Base-by-base conservation (phyloP, 1,140 invertebrate species). In the Eupristina koningsbergeri region DNA sequence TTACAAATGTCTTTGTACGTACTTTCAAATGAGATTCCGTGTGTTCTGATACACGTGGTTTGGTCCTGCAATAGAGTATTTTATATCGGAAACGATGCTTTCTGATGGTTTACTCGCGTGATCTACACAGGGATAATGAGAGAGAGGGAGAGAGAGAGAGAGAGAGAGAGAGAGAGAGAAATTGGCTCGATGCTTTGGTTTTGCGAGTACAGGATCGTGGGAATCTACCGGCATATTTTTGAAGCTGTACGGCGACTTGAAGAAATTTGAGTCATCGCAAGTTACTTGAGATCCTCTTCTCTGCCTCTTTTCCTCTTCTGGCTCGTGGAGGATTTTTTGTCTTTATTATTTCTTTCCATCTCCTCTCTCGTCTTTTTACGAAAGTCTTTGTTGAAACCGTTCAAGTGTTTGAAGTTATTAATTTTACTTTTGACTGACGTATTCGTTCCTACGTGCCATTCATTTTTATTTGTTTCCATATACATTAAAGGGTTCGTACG, bases 221-320 rank as follows among this genome's bases (percentile, higher is more conserved):
- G 83, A 84, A 84, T 74, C 36, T 39, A 47, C 15, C 67, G 63
- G 76, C 50, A 79, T 76, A 83, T 83, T 83, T 78, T 73, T 73
- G 50, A 83, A 64, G 50, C 69, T 34, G 77, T 31, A 58, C 15
- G 75, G 41, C 50, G 26, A 80, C 83, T 84, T 45, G 84, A 80
- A 75, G 79, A 85, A 85, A 85, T 85, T 85, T 81, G 79, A 85
- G 78, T 76, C 79, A 84, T 81, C 74, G 63, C 71, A 29, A n/a
- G 84, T 77, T 74, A 81, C 64, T 85, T 50, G 84, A 85, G 84
- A 84, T 84, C 74, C 8, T 67, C 61, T 31, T 15, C 13, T 47
- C n/a, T 9, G 34, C 31, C 76, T 13, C 53, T 64, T 64, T 83
- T 50, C 53, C 26, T 53, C 64, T 78, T 22, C 45, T 80, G 45